A percentile compares a stretch with the other conserved stretches of the same genome.
These are phyloP conservation scores for Ictidomys tridecemlineatus DNA, from an alignment of 2,113 vertebrate genomes.

Conservation along the genomic window DNA sequence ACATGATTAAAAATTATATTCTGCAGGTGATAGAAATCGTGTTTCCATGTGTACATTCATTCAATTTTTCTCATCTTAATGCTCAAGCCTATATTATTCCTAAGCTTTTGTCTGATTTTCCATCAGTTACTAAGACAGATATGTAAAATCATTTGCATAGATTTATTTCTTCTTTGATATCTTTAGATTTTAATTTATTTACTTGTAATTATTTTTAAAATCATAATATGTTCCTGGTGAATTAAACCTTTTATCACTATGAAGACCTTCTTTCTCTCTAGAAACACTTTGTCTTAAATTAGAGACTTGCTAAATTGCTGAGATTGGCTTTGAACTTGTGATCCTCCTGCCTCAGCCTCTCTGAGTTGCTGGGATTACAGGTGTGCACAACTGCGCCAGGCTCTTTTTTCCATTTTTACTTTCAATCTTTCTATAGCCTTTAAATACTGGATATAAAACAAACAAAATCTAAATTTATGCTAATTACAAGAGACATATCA, in stretches of 20 bases:
- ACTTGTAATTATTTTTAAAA: background rate
- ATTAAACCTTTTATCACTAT: background rate
- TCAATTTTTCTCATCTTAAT: conserved; percentile 9
- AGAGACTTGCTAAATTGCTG: too few relatives aligned
- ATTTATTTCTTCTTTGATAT: background rate
- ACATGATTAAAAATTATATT: background rate
- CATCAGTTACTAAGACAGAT: background rate
- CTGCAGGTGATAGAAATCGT: background rate
- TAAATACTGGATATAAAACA: background rate
- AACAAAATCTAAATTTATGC: background rate
- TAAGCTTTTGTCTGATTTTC: conserved; percentile 20
- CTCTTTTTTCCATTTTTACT: too few relatives aligned
- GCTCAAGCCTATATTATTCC: background rate
- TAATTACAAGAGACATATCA: too few relatives aligned
- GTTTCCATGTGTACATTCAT: background rate
- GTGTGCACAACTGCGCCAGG: too few relatives aligned
- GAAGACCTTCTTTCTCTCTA: background rate
- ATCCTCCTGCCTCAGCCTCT: too few relatives aligned
- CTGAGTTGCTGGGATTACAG: too few relatives aligned
- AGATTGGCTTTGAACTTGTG: too few relatives aligned
- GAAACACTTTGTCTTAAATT: background rate
- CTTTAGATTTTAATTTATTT: background rate
- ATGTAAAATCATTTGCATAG: background rate
- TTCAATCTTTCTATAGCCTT: background rate
- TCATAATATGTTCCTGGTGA: background rate